Conservation (phyloP, 2,797 vertebrate species). For the Xiphophorus birchmanni region DNA sequence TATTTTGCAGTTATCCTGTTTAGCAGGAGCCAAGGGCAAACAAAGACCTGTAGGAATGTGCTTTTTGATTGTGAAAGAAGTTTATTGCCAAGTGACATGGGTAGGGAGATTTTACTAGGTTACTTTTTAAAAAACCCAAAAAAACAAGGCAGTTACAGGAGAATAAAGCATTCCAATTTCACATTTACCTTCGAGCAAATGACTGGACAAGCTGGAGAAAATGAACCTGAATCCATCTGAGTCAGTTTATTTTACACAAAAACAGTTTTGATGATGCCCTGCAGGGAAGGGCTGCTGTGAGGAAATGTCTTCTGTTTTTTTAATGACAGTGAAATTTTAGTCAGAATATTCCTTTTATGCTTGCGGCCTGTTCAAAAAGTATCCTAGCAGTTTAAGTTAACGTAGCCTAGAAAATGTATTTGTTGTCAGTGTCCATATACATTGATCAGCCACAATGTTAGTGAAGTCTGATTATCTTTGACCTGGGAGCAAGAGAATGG, state of each 20-base stretch:
- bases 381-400: conserved; percentile 78
- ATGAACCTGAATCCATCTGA: conserved; percentile 44
- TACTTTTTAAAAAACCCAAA: conserved; percentile 25
- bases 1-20: conserved; percentile 33
- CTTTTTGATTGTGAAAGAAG: background rate
- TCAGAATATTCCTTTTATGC: conserved; percentile 63
- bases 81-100: background rate
- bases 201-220: conserved; percentile 24
- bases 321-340: conserved; percentile 31
- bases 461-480: background rate
- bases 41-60: background rate
- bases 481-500: background rate
- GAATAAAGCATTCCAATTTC: conserved; percentile 66
- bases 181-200: conserved; percentile 23
- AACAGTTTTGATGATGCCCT: conserved; percentile 50
- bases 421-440: conserved; percentile 51
- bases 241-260: conserved; percentile 8
- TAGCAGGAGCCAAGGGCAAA: conserved; percentile 30
- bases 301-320: conserved; percentile 8
- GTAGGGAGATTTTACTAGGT: conserved; percentile 26
- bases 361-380: conserved; percentile 70
- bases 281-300: conserved; percentile 68
- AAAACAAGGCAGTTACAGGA: conserved; percentile 17
- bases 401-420: conserved; percentile 54
- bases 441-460: conserved; percentile 12